Evolutionary conservation across 2,888 invertebrate species (phyloP), one percentile per base, ranked within the genome.

Genomic region (Leucophenga maculata): DNA sequence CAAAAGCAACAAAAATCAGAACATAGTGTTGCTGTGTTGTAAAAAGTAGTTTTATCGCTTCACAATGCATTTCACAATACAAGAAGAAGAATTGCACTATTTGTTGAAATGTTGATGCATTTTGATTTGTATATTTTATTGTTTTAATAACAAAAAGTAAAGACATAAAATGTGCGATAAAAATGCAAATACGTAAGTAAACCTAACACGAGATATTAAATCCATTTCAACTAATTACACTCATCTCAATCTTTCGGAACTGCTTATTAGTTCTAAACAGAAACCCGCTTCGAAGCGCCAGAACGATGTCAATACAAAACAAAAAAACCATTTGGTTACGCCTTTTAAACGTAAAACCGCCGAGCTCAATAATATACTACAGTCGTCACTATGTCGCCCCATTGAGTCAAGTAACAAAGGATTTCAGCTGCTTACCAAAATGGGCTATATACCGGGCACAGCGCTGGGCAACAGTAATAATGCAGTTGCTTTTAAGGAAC

Each of bases 381-480:
- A 93, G 75, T 91, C 91, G 82, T 94, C 93, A 3, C 88, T 95
- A 39, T 90, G 90, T n/a, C 91, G 90, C 68, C 92, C 93, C 0
- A 90, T 95, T 54, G 86, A 91, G 14, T 88, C 90, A 54, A 90
- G 91, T 44, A 95, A 95, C 82, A 94, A 94, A 89, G 96, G 96
- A 0, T 97, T 94, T 88, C 91, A 93, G 70, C 87, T 97, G 85
- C 86, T 97, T 6, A 92, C 93, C 75, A 96, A 95, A 90, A 96
- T 97, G 96, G 96, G 96, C 0, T 97, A 94, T 81, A 94, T 94
- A 86, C 92, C 94, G n/a, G 96, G 96, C 3, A 91, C 91, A 81
- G 91, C 92, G 0, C 89, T 96, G 31, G 96, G 96, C 11, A 88
- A 89, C 72, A 90, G 90, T 84, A 70, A 22, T 22, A 48, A 39